phyloP scores from a whole-genome alignment of 2,888 invertebrate species.

The Tiliacea aurago region DNA sequence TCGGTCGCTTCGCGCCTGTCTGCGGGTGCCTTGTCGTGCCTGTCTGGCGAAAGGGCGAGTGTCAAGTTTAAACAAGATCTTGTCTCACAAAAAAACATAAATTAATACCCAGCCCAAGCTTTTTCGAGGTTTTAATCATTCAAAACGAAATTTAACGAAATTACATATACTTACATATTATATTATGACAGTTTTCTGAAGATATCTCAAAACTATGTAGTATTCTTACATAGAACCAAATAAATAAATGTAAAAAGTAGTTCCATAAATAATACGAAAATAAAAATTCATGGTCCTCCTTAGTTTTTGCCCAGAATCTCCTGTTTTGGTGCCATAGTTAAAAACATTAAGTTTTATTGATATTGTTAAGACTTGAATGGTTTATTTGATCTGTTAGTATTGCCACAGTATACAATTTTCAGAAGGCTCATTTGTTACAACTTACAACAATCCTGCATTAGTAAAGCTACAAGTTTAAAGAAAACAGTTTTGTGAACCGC shows the following conservation, averaged over 20 bases:
- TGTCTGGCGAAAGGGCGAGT: too few species aligned
- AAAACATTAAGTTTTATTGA: slow-evolving; percentile 60
- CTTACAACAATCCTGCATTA: neutral
- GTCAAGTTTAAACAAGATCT: too few species aligned
- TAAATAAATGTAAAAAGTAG: slow-evolving; percentile 41
- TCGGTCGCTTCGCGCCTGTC: too few species aligned
- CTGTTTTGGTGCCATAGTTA: slow-evolving; percentile 59
- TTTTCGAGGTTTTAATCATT: too few species aligned
- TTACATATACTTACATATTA: too few species aligned
- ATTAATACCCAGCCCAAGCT: too few species aligned
- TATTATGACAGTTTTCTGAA: neutral
- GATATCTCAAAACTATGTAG: neutral
- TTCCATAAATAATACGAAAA: slow-evolving; percentile 41
- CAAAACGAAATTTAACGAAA: too few species aligned
- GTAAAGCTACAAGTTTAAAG: neutral
- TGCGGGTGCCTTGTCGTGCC: too few species aligned
- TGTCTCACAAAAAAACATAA: too few species aligned
- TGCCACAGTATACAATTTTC: slow-evolving; percentile 4
- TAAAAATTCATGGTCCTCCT: slow-evolving; percentile 49
- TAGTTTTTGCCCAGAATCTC: slow-evolving; percentile 55
- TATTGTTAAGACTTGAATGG: slow-evolving; percentile 54
- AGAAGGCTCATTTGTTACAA: slow-evolving; percentile 23
- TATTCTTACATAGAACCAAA: slow-evolving; percentile 3
- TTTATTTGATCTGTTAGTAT: slow-evolving; percentile 60
- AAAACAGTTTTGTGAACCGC: neutral